Evolutionary conservation across 2,797 vertebrate species (phyloP).

Genomic region (Sebastes melanostomus): DNA sequence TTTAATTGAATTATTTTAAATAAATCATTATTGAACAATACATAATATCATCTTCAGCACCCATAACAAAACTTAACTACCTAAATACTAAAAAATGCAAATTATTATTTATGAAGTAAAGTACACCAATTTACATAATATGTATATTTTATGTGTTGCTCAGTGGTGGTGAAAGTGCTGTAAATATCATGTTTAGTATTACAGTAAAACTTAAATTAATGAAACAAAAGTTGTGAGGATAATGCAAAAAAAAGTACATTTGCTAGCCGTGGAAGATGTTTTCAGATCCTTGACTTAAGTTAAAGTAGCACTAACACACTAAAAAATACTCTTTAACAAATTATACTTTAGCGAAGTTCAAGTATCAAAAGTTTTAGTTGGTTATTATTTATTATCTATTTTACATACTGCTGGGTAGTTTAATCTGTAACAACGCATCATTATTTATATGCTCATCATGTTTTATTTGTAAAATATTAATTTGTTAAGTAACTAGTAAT

Average conservation of each 20-base stretch:
- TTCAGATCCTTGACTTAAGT: background rate
- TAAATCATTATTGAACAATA: background rate
- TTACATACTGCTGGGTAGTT: background rate
- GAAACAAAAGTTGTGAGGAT: background rate
- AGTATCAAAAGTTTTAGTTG: background rate
- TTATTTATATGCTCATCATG: background rate
- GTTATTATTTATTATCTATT: background rate
- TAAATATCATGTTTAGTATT: background rate
- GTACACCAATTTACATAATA: background rate
- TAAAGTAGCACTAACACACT: background rate
- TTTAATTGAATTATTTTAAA: background rate
- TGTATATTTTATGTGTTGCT: background rate
- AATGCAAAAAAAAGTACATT: background rate
- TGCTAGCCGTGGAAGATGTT: background rate
- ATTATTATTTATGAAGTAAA: background rate
- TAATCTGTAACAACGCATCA: background rate
- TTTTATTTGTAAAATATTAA: background rate
- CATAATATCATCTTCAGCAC: background rate
- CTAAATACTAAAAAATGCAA: background rate
- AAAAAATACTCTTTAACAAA: background rate
- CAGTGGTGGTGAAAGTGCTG: background rate
- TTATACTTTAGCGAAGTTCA: background rate
- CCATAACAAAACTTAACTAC: background rate
- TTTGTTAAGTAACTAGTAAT: background rate
- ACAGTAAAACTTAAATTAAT: background rate